Evolutionary conservation across 2,113 vertebrate species (phyloP), one percentile per base, ranked within the genome.

Genomic region (Melanerpes formicivorus): DNA sequence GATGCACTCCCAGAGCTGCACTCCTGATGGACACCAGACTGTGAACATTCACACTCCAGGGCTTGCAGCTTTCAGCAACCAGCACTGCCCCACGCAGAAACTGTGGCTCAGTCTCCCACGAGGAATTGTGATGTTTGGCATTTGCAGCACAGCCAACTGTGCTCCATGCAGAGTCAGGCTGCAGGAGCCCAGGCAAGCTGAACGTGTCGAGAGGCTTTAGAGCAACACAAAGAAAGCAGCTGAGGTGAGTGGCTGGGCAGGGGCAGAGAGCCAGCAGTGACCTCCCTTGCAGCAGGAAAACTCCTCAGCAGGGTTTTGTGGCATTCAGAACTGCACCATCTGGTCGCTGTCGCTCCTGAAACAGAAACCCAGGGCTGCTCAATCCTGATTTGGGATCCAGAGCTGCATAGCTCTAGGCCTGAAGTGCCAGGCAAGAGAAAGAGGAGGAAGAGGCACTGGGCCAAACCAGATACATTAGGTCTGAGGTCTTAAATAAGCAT

Each of bases 41-140:
- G 32, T 8, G 14, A 16, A 87, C 78, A 71, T 1, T 44, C 42
- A 19, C 48, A 42, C 59, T 81, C 52, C 46, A 13, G 14, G 54
- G 2, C 23, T 75, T 64, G n/a, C 30, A 30, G 56, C 27, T 88
- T 84, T 63, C 21, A 77, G 34, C 18, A 40, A 27, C 9, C 10
- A n/a, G 1, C 62, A 2, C 30, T 42, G 59, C 14, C 71, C 23
- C 48, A 54, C 42, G 30, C 46, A 83, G 60, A 63, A 83, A 6
- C n/a, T 1, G 3, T 17, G 14, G 12, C 0, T 42, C 1, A 5
- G 34, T 88, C 70, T 50, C 80, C 46, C 1, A 1, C 12, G 48
- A 58, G 2, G 22, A 72, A 27, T 21, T 64, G 6, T 8, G 2
- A 26, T 26, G 5, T 30, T 70, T 27, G 69, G 63, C 54, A 29